These are phyloP conservation scores for Drosophila helvetica DNA, from an alignment of 2,888 invertebrate species.

Conservation along the genomic window DNA sequence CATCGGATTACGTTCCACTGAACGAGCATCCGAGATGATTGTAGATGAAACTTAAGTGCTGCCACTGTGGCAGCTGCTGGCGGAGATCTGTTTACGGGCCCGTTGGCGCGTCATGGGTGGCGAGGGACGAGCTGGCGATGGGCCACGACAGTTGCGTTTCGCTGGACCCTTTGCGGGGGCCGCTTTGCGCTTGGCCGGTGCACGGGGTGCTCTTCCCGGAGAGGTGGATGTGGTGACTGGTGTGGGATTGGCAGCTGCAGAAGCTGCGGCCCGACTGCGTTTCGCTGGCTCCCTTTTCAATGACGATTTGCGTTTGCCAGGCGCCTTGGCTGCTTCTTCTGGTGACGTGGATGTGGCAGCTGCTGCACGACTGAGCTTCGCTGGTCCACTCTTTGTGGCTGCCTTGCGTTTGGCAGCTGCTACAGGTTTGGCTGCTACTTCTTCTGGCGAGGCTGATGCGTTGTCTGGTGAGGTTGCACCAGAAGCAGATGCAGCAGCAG, in stretches of 20 bases:
- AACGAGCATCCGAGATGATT: slow-evolving; percentile 19
- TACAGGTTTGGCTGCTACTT: slow-evolving; percentile 7
- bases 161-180: slow-evolving; percentile 8
- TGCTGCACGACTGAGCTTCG: slow-evolving; percentile 35
- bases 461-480: background rate
- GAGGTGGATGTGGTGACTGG: slow-evolving; percentile 42
- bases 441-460: slow-evolving; percentile 2
- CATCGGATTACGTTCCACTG: slow-evolving; percentile 55
- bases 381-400: background rate
- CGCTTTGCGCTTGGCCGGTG: slow-evolving; percentile 20
- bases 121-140: slow-evolving; percentile 45
- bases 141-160: slow-evolving; percentile 29
- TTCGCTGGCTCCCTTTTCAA: slow-evolving; percentile 12
- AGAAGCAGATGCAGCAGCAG: slow-evolving; percentile 2
- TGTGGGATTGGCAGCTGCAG: slow-evolving; percentile 7
- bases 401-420: slow-evolving; percentile 29
- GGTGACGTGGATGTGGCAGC: slow-evolving; percentile 14
- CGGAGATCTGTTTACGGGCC: slow-evolving; percentile 73
- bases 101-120: slow-evolving; percentile 76
- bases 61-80: slow-evolving; percentile 50
- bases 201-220: slow-evolving; percentile 18
- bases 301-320: slow-evolving; percentile 31
- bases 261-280: slow-evolving; percentile 31
- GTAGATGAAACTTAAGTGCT: slow-evolving; percentile 1
- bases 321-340: background rate